A percentile compares a stretch with the other conserved stretches of the same genome.
Evolutionary conservation across 2,113 vertebrate genomes (phyloP).

Genomic region (Austrofundulus limnaeus): DNA sequence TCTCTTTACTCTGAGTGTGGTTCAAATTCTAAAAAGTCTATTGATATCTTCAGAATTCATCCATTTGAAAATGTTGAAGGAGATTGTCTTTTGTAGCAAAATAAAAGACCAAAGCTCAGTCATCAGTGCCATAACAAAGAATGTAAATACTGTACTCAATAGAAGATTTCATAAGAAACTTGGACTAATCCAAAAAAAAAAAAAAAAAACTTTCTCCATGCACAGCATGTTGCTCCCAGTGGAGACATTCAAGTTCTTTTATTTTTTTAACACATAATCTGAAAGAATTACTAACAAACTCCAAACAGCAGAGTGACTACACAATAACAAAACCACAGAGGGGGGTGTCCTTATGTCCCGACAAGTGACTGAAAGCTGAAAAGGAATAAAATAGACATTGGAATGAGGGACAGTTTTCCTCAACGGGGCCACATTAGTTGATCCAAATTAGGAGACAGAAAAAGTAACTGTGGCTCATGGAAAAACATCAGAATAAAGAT

Average conservation of each 20-base stretch:
- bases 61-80: too few species aligned
- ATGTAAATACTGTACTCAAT: not conserved
- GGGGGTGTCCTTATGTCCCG: constrained; percentile 22
- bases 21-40: too few species aligned
- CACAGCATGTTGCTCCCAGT: constrained; percentile 10
- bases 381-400: constrained; percentile 14
- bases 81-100: too few species aligned
- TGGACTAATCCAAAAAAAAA: too few species aligned
- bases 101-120: not conserved
- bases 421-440: constrained; percentile 22
- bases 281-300: constrained; percentile 36
- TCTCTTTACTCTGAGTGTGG: too few species aligned
- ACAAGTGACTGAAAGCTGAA: constrained; percentile 38
- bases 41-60: too few species aligned
- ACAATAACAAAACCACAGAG: constrained; percentile 24
- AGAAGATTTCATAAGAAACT: not conserved
- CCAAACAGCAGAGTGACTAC: constrained; percentile 39
- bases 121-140: not conserved
- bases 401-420: constrained; percentile 11
- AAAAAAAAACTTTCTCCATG: not conserved
- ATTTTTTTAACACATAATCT: constrained; percentile 8
- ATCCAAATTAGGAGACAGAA: constrained; percentile 21
- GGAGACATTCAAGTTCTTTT: constrained; percentile 16
- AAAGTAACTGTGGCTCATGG: constrained; percentile 32
- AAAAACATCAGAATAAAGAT: too few species aligned